phyloP scores from a whole-genome alignment of 37 sponge, comb jelly and placozoan species.

The Haliclona indistincta region DNA sequence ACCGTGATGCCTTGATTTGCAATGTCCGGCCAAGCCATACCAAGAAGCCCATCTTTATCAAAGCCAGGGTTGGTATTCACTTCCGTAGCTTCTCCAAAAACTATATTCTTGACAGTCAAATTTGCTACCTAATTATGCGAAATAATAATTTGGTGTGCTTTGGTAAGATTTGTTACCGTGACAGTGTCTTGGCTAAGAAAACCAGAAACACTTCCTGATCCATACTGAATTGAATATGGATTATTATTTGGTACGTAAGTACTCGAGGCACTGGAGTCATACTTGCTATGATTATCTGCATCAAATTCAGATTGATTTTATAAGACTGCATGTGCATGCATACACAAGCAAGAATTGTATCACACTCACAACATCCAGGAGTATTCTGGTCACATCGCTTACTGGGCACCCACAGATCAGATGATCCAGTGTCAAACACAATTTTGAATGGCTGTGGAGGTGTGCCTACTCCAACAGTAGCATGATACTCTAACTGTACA shows the following conservation, averaged over 20 bases:
- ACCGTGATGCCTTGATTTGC: slow-evolving; percentile 66
- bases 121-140: slow-evolving; percentile 51
- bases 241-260: slow-evolving; percentile 85
- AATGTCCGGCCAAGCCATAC: slow-evolving; percentile 84
- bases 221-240: slow-evolving; percentile 80
- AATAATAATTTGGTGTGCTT: neutral
- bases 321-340: too few species aligned
- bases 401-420: too few species aligned
- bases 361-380: too few species aligned
- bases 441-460: too few species aligned
- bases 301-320: too few species aligned
- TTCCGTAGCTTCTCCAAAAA: slow-evolving; percentile 88
- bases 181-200: slow-evolving; percentile 87
- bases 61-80: slow-evolving; percentile 81
- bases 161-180: slow-evolving; percentile 54
- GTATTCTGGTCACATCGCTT: too few species aligned
- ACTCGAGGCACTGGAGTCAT: slow-evolving; percentile 69
- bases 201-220: slow-evolving; percentile 79
- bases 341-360: too few species aligned
- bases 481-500: too few species aligned
- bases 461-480: too few species aligned
- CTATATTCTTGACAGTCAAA: slow-evolving; percentile 54
- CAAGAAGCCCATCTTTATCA: slow-evolving; percentile 97
- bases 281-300: slow-evolving; percentile 54
- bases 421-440: too few species aligned